These are phyloP conservation scores for Caenorhabditis latens DNA, from an alignment of 1,140 invertebrate species.

Conservation along the genomic window DNA sequence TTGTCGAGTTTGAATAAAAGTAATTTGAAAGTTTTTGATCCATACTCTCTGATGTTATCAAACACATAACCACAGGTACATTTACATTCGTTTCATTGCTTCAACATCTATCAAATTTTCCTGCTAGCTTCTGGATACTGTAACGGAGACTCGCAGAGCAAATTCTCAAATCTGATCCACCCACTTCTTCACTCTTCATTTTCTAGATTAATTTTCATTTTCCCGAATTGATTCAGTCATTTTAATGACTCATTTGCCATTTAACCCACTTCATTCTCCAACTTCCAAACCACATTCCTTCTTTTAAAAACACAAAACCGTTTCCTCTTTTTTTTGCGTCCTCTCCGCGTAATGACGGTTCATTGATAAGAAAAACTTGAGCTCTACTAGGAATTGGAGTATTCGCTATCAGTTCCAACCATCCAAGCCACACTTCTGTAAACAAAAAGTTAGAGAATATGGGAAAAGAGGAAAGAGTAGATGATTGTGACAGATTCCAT, in stretches of 20 bases:
- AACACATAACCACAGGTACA: too few relatives aligned
- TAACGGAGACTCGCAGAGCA: too few relatives aligned
- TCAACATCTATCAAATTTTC: too few relatives aligned
- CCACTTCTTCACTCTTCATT: background rate
- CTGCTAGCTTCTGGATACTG: too few relatives aligned
- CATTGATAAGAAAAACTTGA: constrained; percentile 34
- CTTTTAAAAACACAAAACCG: constrained; percentile 1
- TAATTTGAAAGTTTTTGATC: too few relatives aligned
- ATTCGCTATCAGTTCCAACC: constrained; percentile 25
- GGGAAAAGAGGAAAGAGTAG: background rate
- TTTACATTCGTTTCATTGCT: too few relatives aligned
- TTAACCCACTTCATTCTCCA: background rate
- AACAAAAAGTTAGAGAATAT: constrained; percentile 36
- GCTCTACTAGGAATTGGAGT: constrained; percentile 53
- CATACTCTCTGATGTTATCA: too few relatives aligned
- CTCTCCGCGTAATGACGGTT: constrained; percentile 1
- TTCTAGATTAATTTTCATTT: background rate
- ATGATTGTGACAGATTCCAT: too few relatives aligned
- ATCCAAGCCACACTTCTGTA: background rate
- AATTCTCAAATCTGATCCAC: too few relatives aligned
- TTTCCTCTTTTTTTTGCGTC: background rate
- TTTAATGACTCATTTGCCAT: constrained; percentile 49
- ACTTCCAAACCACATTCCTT: background rate
- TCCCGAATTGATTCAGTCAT: background rate
- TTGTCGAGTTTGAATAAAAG: too few relatives aligned